Percentiles rank a stretch among this genome's conserved stretches.
These are phyloP conservation scores for Porites australiensis DNA, from an alignment of 64 coral and sea anemone genomes.

Conservation along the genomic window DNA sequence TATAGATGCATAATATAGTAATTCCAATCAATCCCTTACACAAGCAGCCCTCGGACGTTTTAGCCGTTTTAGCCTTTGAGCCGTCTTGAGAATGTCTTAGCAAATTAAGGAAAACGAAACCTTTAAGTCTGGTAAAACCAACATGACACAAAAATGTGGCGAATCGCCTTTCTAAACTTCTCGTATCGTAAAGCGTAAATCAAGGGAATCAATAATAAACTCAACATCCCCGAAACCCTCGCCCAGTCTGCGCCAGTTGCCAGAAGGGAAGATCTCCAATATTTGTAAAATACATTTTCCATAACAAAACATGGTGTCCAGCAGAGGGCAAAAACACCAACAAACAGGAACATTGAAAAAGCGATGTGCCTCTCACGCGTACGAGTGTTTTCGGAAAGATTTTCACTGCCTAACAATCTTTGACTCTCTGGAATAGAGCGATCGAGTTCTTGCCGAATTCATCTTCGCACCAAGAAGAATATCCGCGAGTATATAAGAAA, in stretches of 20 bases:
- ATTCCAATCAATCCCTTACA: too few relatives aligned
- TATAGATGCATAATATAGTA: too few relatives aligned
- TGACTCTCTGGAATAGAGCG: not conserved
- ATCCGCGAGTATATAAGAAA: slow-evolving; percentile 51
- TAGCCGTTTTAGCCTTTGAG: too few relatives aligned
- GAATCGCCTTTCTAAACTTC: slow-evolving; percentile 72
- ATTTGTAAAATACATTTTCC: slow-evolving; percentile 60
- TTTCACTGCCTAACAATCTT: not conserved
- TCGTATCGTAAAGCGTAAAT: slow-evolving; percentile 73
- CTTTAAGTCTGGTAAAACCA: not conserved
- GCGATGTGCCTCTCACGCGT: slow-evolving; percentile 68
- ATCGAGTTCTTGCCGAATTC: slow-evolving; percentile 35
- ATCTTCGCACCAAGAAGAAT: slow-evolving; percentile 45
- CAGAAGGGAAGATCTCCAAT: not conserved
- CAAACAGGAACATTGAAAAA: slow-evolving; percentile 71
- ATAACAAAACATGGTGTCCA: slow-evolving; percentile 73
- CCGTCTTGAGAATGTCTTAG: too few relatives aligned
- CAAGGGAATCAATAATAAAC: slow-evolving; percentile 72
- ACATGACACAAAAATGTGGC: not conserved
- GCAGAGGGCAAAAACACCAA: slow-evolving; percentile 74
- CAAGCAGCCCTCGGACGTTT: too few relatives aligned
- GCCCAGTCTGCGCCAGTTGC: slow-evolving; percentile 8
- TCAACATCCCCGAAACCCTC: slow-evolving; percentile 69
- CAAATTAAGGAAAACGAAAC: not conserved
- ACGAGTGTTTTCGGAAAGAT: slow-evolving; percentile 46